Percentiles rank a stretch among this genome's conserved stretches.
phyloP scores from a whole-genome alignment of 2,113 vertebrate species.

The Chunga burmeisteri region DNA sequence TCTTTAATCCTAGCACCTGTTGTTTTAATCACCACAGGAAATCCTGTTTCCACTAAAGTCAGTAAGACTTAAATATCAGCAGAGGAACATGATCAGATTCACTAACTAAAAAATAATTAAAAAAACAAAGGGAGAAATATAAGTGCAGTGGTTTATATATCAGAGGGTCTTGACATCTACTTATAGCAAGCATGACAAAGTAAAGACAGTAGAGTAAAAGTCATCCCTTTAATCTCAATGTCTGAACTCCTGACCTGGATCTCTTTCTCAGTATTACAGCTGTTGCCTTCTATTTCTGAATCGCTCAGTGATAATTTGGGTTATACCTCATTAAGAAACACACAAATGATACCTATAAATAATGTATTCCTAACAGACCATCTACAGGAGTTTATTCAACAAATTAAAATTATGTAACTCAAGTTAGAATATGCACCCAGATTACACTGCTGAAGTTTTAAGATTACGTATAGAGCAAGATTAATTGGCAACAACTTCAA shows the following conservation, averaged over 20 bases:
- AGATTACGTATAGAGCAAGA: neutral
- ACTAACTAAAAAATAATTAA: neutral
- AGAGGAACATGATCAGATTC: slow-evolving; percentile 22
- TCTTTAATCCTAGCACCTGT: slow-evolving; percentile 61
- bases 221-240: slow-evolving; percentile 34
- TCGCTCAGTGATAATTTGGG: neutral
- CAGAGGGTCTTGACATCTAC: neutral
- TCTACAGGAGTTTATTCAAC: neutral
- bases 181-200: slow-evolving; percentile 23
- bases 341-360: neutral
- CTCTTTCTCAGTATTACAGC: slow-evolving; percentile 6
- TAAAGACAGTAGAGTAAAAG: slow-evolving; percentile 32
- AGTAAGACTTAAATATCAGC: slow-evolving; percentile 23
- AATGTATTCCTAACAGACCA: neutral
- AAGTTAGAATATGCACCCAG: neutral
- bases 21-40: slow-evolving; percentile 61
- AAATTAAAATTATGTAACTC: neutral
- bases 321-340: slow-evolving; percentile 5
- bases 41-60: slow-evolving; percentile 52
- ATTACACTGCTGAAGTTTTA: neutral
- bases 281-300: slow-evolving; percentile 31
- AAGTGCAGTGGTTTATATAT: neutral
- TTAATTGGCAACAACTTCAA: neutral
- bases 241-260: slow-evolving; percentile 31
- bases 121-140: neutral